These are phyloP conservation scores for Sanderia malayensis DNA, from an alignment of 30 jellyfish, hydroid and myxozoan genomes.

Conservation along the genomic window DNA sequence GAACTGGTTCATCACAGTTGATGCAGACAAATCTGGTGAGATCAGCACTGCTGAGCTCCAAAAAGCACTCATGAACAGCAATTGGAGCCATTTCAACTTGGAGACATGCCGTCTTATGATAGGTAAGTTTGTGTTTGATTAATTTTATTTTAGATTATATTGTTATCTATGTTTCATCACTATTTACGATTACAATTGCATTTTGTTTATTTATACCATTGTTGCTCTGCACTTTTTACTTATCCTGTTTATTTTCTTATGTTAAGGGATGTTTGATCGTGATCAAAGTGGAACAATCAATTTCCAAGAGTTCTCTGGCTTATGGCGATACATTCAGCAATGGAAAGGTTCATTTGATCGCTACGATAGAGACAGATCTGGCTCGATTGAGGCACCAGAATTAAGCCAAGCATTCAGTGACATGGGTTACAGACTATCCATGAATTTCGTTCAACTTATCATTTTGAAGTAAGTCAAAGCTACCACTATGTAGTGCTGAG, in stretches of 20 bases:
- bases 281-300: conserved; percentile 76
- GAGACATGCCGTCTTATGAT: conserved; percentile 79
- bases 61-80: conserved; percentile 45
- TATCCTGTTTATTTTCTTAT: neutral
- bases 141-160: too few species aligned
- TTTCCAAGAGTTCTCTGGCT: conserved; percentile 51
- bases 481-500: too few species aligned
- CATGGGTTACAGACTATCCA: conserved; percentile 67
- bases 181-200: too few species aligned
- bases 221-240: neutral
- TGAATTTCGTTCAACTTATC: conserved; percentile 48
- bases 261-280: conserved; percentile 69
- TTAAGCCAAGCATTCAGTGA: conserved; percentile 48
- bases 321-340: conserved; percentile 66
- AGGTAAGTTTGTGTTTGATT: conserved; percentile 32
- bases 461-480: conserved; percentile 49
- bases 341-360: conserved; percentile 67
- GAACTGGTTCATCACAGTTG: conserved; percentile 69
- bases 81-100: conserved; percentile 71
- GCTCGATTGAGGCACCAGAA: conserved; percentile 58
- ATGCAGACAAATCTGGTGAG: conserved; percentile 60
- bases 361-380: conserved; percentile 68
- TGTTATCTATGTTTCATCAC: too few species aligned
- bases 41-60: conserved; percentile 52
- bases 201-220: neutral